phyloP scores from a whole-genome alignment of 2,888 invertebrate genomes.

The Stenchaetothrips biformis region DNA sequence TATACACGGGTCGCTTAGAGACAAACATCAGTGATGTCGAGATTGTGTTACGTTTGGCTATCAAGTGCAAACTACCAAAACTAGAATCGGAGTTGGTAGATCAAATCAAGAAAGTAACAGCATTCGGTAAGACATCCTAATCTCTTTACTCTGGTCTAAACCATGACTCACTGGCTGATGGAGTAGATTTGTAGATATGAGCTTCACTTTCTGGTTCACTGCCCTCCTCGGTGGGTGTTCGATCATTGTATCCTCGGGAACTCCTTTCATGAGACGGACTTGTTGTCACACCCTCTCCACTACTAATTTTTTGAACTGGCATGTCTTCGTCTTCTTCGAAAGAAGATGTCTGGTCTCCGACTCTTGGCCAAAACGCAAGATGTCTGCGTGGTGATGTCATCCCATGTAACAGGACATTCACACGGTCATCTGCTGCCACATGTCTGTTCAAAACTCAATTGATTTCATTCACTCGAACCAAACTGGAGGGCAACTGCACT shows the following conservation, averaged over 20 bases:
- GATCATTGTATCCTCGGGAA: conserved; percentile 16
- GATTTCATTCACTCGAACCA: not conserved
- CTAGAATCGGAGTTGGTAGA: conserved; percentile 44
- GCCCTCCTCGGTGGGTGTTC: conserved; percentile 26
- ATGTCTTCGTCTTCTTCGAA: not conserved
- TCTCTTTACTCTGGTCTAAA: not conserved
- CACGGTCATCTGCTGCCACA: not conserved
- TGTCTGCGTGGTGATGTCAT: not conserved
- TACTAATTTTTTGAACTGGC: not conserved
- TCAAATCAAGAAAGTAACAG: conserved; percentile 42
- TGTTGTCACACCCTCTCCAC: not conserved
- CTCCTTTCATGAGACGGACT: not conserved
- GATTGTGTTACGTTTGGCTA: conserved; percentile 45
- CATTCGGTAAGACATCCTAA: conserved; percentile 42
- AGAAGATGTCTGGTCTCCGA: not conserved
- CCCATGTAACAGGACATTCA: not conserved
- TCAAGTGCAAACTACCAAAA: conserved; percentile 45
- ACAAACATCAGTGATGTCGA: conserved; percentile 44
- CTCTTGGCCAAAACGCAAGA: not conserved
- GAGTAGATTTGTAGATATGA: conserved; percentile 26
- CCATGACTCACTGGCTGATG: conserved; percentile 24
- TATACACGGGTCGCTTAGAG: conserved; percentile 49
- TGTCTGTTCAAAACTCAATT: not conserved
- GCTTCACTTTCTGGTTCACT: conserved; percentile 33
- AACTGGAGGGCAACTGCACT: no score